Evolutionary conservation across 2,797 vertebrate species (phyloP).

Genomic region (Chanos chanos): DNA sequence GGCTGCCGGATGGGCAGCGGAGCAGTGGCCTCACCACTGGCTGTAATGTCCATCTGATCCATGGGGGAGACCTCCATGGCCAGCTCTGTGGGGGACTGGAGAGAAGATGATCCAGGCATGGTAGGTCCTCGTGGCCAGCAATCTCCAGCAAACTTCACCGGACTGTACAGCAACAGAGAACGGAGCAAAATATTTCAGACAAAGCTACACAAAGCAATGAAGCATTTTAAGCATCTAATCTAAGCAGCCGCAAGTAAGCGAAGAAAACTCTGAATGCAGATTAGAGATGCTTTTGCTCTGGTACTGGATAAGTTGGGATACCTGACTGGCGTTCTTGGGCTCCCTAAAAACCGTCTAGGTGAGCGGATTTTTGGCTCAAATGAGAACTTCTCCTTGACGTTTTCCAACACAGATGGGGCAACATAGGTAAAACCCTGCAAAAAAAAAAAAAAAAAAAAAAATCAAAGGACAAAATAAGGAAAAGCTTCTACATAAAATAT

Average conservation of each 20-base stretch:
- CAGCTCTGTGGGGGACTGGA: constrained; percentile 77
- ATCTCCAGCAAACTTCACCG: constrained; percentile 88
- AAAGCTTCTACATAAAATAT: no score
- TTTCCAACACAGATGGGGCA: constrained; percentile 97
- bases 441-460: not conserved
- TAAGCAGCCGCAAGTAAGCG: no score
- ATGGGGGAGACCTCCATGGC: constrained; percentile 88
- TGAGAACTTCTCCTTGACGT: constrained; percentile 96
- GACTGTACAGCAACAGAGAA: constrained; percentile 68
- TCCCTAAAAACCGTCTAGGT: constrained; percentile 92
- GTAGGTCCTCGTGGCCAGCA: constrained; percentile 88
- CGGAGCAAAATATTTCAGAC: not conserved
- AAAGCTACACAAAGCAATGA: not conserved
- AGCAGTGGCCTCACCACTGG: constrained; percentile 88
- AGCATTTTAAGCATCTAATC: not conserved
- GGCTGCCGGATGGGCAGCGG: constrained; percentile 95
- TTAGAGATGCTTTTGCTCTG: no score
- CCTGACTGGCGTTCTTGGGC: constrained; percentile 95
- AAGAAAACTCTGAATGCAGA: no score
- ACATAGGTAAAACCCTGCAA: constrained; percentile 95
- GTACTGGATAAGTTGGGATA: no score
- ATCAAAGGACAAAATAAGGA: not conserved
- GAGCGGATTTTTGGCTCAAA: constrained; percentile 98
- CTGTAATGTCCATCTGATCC: constrained; percentile 95
- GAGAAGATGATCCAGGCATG: constrained; percentile 54